Evolutionary conservation across 1,140 invertebrate genomes (phyloP).

Genomic region (Hyphantria cunea): DNA sequence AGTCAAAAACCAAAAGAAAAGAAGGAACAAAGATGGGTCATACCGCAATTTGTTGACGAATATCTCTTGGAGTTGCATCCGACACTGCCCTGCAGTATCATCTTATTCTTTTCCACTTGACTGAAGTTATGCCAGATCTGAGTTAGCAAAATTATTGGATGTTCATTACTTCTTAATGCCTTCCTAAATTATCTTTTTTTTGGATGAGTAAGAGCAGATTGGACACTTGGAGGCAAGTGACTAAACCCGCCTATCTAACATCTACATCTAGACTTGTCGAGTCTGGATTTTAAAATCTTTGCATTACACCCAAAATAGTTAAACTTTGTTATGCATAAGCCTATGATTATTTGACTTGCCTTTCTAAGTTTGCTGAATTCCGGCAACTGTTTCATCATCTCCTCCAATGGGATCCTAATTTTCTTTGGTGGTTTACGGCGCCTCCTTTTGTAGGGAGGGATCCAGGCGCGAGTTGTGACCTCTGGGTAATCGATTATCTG

Average conservation of each 20-base stretch:
- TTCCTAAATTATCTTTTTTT: too few relatives aligned
- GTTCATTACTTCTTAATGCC: too few relatives aligned
- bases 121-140: conserved; percentile 70
- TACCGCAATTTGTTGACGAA: conserved; percentile 60
- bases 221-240: too few relatives aligned
- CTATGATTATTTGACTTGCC: conserved; percentile 39
- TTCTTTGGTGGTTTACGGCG: conserved; percentile 39
- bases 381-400: conserved; percentile 52
- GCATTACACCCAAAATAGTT: too few relatives aligned
- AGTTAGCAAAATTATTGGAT: conserved; percentile 24
- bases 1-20: too few relatives aligned
- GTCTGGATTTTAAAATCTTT: too few relatives aligned
- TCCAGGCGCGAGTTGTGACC: conserved; percentile 48
- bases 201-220: too few relatives aligned
- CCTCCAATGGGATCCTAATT: conserved; percentile 48
- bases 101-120: conserved; percentile 72
- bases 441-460: conserved; percentile 52
- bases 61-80: conserved; percentile 68
- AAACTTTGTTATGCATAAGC: too few relatives aligned
- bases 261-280: too few relatives aligned
- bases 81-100: conserved; percentile 64
- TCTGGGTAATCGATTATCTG: conserved; percentile 56
- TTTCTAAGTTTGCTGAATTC: conserved; percentile 55
- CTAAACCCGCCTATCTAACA: too few relatives aligned
- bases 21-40: background rate